Evolutionary conservation across 2,797 vertebrate genomes (phyloP).

Genomic region (Heteromormyrus szaboi): DNA sequence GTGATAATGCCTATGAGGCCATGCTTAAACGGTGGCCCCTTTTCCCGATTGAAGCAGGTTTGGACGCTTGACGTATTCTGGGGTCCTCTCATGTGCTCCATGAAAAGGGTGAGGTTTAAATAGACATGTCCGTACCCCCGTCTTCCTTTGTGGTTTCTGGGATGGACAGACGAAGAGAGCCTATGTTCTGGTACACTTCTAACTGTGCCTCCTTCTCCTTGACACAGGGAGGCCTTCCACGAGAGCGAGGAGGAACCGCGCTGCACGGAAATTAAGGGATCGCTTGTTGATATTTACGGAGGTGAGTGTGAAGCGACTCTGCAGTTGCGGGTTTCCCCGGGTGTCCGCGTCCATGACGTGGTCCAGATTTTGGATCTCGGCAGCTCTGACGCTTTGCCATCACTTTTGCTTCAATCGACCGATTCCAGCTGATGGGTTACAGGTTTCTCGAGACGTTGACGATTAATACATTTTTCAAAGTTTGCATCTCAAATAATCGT

Average conservation of each 20-base stretch:
- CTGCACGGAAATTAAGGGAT: conserved; percentile 51
- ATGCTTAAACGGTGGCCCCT: background rate
- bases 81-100: background rate
- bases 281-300: conserved; percentile 56
- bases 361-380: background rate
- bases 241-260: conserved; percentile 34
- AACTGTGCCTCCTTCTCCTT: background rate
- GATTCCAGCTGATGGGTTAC: background rate
- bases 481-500: background rate
- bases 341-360: background rate
- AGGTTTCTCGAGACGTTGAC: background rate
- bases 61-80: background rate
- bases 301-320: conserved; percentile 37
- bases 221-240: conserved; percentile 43
- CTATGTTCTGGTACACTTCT: background rate
- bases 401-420: background rate
- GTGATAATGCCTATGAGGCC: background rate
- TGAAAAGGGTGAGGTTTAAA: background rate
- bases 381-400: background rate
- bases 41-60: background rate
- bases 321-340: background rate
- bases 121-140: background rate
- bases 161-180: background rate
- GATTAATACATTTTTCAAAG: background rate
- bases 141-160: background rate